phyloP scores from a whole-genome alignment of 2,797 vertebrate genomes.

The Malurus splendens region DNA sequence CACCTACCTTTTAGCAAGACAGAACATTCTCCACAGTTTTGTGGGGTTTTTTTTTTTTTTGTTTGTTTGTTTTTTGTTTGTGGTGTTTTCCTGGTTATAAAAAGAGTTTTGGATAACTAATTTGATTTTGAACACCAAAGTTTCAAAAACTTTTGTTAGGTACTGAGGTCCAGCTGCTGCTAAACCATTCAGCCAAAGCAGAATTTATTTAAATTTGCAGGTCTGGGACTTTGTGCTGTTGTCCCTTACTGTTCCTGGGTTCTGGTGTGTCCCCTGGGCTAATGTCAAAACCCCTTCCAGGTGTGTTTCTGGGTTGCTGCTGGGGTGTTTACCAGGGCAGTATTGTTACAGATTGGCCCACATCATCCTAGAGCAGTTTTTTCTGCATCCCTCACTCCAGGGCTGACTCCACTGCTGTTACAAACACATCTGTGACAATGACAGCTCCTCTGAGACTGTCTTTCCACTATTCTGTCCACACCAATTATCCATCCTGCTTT shows the following conservation, averaged over 20 bases:
- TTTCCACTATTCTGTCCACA: not conserved
- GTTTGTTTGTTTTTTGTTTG: not conserved
- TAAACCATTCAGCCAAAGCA: rapidly evolving
- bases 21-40: not conserved
- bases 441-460: not conserved
- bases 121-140: not conserved
- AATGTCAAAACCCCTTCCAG: rapidly evolving
- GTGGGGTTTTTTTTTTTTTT: not conserved
- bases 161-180: rapidly evolving
- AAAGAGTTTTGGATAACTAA: not conserved
- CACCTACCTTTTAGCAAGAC: not conserved
- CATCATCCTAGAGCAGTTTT: rapidly evolving
- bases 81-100: rapidly evolving
- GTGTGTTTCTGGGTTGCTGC: not conserved
- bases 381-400: not conserved
- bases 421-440: not conserved
- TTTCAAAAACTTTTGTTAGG: not conserved
- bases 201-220: not conserved
- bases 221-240: not conserved
- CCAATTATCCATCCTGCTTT: not conserved
- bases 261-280: rapidly evolving
- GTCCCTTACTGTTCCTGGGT: not conserved
- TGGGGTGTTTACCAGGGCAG: not conserved
- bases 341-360: not conserved
- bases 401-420: not conserved